Conservation (phyloP, 2,888 invertebrate genomes). For the Tubulanus polymorphus region DNA sequence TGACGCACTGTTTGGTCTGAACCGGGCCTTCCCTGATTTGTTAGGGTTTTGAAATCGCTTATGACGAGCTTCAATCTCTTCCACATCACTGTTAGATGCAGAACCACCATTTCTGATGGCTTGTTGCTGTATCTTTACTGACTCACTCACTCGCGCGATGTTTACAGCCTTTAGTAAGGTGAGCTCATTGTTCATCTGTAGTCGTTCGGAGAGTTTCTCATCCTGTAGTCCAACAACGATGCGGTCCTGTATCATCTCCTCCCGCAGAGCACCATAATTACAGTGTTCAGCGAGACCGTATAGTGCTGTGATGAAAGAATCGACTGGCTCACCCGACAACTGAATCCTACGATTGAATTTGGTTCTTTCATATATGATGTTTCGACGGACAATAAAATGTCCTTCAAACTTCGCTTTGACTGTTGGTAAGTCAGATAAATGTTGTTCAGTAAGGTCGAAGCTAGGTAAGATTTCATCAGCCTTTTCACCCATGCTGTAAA, state of each 20-base stretch:
- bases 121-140: neutral
- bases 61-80: neutral
- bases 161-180: constrained; percentile 4
- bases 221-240: constrained; percentile 21
- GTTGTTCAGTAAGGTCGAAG: neutral
- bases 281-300: constrained; percentile 13
- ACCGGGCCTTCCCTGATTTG: neutral
- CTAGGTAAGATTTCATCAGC: neutral
- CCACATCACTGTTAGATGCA: neutral
- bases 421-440: neutral
- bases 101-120: neutral
- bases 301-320: constrained; percentile 9
- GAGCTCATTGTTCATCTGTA: constrained; percentile 1
- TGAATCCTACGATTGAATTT: constrained; percentile 14
- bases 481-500: neutral
- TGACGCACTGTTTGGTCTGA: neutral
- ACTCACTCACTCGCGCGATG: neutral
- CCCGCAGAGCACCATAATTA: constrained; percentile 15
- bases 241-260: constrained; percentile 23
- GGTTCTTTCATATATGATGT: constrained; percentile 13
- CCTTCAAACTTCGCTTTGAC: neutral
- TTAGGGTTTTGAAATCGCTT: neutral
- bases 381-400: neutral
- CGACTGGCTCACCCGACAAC: constrained; percentile 12
- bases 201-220: constrained; percentile 4